A percentile compares a stretch with the other conserved stretches of the same genome.
phyloP scores from a whole-genome alignment of 2,113 vertebrate genomes.

The Bettongia penicillata region DNA sequence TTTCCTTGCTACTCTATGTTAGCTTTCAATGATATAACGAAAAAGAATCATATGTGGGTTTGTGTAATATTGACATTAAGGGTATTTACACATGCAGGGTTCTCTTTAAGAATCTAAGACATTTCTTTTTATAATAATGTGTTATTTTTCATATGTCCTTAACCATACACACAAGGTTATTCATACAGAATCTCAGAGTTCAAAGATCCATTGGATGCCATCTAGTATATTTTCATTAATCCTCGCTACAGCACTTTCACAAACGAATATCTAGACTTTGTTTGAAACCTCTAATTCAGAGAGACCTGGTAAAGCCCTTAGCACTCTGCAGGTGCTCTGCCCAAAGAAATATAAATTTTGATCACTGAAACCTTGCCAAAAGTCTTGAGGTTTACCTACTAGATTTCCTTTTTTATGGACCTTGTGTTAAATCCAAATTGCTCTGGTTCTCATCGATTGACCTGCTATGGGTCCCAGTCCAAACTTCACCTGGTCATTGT shows the following conservation, averaged over 20 bases:
- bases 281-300: neutral
- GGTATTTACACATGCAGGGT: neutral
- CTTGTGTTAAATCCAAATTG: too few species aligned
- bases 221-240: neutral
- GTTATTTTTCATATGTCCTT: conserved; percentile 58
- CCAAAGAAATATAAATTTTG: too few species aligned
- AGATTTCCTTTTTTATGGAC: too few species aligned
- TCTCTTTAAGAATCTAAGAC: conserved; percentile 8
- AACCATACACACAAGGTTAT: neutral
- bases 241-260: neutral
- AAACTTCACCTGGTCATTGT: too few species aligned
- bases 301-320: too few species aligned
- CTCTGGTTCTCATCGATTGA: too few species aligned
- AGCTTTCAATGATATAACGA: conserved; percentile 11
- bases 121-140: conserved; percentile 69
- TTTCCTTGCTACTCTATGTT: conserved; percentile 8
- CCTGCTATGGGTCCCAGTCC: too few species aligned
- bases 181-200: neutral
- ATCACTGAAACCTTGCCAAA: too few species aligned
- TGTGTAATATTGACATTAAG: neutral
- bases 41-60: neutral
- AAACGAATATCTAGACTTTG: neutral
- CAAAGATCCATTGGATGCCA: neutral
- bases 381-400: too few species aligned
- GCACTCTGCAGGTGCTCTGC: too few species aligned